Base-by-base conservation (phyloP, 2,797 vertebrate genomes). In the Astyanax mexicanus region DNA sequence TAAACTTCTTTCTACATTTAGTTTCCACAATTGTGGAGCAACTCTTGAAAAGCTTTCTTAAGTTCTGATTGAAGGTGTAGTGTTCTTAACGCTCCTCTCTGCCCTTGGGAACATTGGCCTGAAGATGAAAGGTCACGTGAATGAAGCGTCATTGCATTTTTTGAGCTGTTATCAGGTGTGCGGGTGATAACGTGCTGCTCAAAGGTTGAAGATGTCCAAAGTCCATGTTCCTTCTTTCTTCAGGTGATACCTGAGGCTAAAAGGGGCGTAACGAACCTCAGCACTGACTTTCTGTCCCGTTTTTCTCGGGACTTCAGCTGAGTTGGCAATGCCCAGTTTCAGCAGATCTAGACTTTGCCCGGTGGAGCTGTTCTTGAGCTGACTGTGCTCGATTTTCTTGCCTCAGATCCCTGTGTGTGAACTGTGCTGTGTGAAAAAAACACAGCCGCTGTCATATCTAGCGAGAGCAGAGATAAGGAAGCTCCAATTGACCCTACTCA, bases 381-480 rank as follows among this genome's bases (percentile, higher is more conserved):
- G 44, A 40, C 40, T 67, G 32, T 58, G 66, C 66, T 71, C 72
- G n/a, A n/a, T 70, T 40, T 37, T 27, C 17, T 67, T 25, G 47
- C 3, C 29, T 9, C 44, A 42, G 27, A 44, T 25, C 49, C 7
- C 65, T 51, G 9, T 38, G 8, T 19, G 79, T 87, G 84, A 87
- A 62, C 29, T 32, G 29, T 1, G 19, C 1, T 64, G 67, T 78
- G 80, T 72, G 78, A 75, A 61, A n/a, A 58, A 35, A 58, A 32
- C 80, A 79, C 44, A 2, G 58, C 65, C 40, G 64, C 51, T 57
- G 11, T 71, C 17, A 70, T 85, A 81, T 82, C 69, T 71, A 77
- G 52, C 66, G 82, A 73, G 75, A 70, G 64, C 3, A 19, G 76
- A 78, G 90, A 92, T 92, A 90, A 89, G 84, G 81, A 72, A 55